phyloP scores from a whole-genome alignment of 2,888 invertebrate species.

The Lottia scabra region DNA sequence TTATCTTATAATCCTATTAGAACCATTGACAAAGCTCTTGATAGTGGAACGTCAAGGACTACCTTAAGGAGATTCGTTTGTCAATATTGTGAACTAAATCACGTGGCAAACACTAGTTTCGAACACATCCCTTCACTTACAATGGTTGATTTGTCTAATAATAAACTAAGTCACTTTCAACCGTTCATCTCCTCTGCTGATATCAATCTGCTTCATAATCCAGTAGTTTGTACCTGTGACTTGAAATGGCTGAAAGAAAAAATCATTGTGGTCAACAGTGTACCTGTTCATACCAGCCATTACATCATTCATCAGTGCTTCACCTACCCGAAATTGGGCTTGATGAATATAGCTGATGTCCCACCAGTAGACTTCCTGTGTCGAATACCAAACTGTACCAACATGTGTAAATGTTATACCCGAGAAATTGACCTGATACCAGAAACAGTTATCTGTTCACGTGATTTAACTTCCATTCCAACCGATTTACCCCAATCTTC shows the following conservation, averaged over 20 bases:
- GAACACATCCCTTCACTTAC: conserved; percentile 13
- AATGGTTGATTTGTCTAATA: conserved; percentile 15
- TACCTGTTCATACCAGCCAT: conserved; percentile 13
- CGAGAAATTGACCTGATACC: conserved; percentile 8
- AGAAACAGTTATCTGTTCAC: conserved; percentile 17
- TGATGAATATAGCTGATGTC: background rate
- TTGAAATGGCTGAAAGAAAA: conserved; percentile 14
- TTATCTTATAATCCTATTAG: conserved; percentile 20
- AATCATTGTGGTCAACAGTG: background rate
- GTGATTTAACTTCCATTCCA: conserved; percentile 9
- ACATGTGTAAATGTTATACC: conserved; percentile 21
- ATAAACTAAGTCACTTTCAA: conserved; percentile 3
- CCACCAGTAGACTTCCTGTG: conserved; percentile 16
- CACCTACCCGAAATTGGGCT: conserved; percentile 1
- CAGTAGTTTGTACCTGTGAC: conserved; percentile 18
- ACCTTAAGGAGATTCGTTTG: conserved; percentile 12
- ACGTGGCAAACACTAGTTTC: conserved; percentile 9
- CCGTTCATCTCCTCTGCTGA: conserved; percentile 14
- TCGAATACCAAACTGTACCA: conserved; percentile 8
- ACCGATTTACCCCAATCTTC: conserved; percentile 1
- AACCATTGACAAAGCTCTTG: conserved; percentile 5
- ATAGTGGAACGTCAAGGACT: conserved; percentile 9
- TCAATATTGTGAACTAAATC: conserved; percentile 7
- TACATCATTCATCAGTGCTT: conserved; percentile 13
- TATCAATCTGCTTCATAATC: conserved; percentile 15